These are phyloP conservation scores for Cheiracanthium punctorium DNA, from an alignment of 2,888 invertebrate species.

Conservation along the genomic window DNA sequence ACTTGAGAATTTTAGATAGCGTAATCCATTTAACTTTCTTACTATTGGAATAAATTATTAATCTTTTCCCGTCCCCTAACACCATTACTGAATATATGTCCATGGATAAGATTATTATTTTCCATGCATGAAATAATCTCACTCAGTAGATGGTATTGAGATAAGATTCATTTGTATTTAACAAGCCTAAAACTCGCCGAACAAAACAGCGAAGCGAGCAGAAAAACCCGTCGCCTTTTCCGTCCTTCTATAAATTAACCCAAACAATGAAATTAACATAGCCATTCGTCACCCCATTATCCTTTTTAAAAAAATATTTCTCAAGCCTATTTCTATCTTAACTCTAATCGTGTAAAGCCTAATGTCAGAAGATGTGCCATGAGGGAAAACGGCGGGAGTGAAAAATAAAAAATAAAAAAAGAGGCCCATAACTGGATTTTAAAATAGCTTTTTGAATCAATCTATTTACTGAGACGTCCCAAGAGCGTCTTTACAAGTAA, in stretches of 20 bases:
- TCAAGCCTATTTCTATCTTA: not conserved
- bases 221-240: not conserved
- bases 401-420: conserved; percentile 6
- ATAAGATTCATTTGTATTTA: too few relatives aligned
- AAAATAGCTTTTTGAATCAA: conserved; percentile 36
- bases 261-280: conserved; percentile 22
- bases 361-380: not conserved
- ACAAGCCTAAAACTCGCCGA: not conserved
- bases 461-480: conserved; percentile 40
- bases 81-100: too few relatives aligned
- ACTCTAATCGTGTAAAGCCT: not conserved
- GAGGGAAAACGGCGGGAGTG: too few relatives aligned
- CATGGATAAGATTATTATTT: too few relatives aligned
- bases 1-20: too few relatives aligned
- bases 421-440: conserved; percentile 38
- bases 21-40: too few relatives aligned
- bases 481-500: conserved; percentile 15
- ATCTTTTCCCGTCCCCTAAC: too few relatives aligned
- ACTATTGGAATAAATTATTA: too few relatives aligned
- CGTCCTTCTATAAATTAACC: not conserved
- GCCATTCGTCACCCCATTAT: not conserved
- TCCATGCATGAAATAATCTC: too few relatives aligned
- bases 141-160: too few relatives aligned
- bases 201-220: not conserved
- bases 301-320: conserved; percentile 6